Evolutionary conservation across 2,113 vertebrate species (phyloP), one percentile per base, ranked within the genome.

Genomic region (Pseudopodoces humilis): DNA sequence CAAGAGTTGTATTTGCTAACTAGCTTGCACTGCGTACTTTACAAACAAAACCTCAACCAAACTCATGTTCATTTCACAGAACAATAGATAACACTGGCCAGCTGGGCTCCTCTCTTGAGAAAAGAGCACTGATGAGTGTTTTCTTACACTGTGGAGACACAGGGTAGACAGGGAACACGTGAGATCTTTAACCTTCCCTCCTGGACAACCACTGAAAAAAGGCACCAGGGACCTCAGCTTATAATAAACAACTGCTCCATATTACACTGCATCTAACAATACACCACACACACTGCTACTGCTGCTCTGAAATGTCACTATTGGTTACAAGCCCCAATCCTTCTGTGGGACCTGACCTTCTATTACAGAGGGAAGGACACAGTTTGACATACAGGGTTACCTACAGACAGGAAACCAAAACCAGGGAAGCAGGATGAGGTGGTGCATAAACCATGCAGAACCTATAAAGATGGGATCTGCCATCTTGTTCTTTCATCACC

Each of bases 241-340:
- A 47, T 47, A 63, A 95, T 33, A 92, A 96, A 89, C 65, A 94
- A 76, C 37, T 84, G 37, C 15, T 93, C 23, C 20, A 25, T 79
- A 15, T 68, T 46, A 52, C 22, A 39, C 37, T 75, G 35, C 78
- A 74, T 84, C 81, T 86, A 76, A 87, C 83, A 92, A 79, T 82
- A 52, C 83, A 53, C 58, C 28, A 68, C 77, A 72, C 37, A 60
- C 37, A 33, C 68, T 91, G 62, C 77, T 65, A 69, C 58, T 85
- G 58, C 83, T 71, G 62, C 64, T 52, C 60, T 75, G 69, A 68
- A 86, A 86, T 91, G 60, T 92, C 92, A 58, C 82, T 53, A 49
- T 27, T 95, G 74, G 89, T 87, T 53, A 71, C 35, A 84, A 96
- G 83, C 84, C 95, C 94, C 92, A 94, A 95, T 89, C 83, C 74